Percentiles rank a stretch among this genome's conserved stretches.
These are phyloP conservation scores for Typhlichthys subterraneus DNA, from an alignment of 2,797 vertebrate species.

Conservation along the genomic window DNA sequence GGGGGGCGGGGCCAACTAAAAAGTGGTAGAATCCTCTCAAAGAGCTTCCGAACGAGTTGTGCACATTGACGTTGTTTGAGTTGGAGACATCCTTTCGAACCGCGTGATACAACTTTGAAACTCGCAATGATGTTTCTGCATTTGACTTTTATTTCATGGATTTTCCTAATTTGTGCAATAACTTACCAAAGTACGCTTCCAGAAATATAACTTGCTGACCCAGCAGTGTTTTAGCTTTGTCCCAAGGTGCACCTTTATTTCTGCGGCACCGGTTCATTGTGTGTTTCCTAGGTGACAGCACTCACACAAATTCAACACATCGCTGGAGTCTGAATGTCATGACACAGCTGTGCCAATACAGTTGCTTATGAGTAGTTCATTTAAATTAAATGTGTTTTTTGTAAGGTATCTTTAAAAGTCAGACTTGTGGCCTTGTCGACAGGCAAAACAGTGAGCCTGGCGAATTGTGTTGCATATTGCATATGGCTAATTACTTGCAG, in stretches of 20 bases:
- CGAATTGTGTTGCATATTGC: slow-evolving; percentile 30
- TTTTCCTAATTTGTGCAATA: slow-evolving; percentile 48
- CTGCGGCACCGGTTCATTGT: slow-evolving; percentile 36
- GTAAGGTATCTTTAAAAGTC: slow-evolving; percentile 8
- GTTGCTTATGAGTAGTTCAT: no score
- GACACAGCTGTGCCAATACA: background rate
- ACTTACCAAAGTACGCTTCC: slow-evolving; percentile 7
- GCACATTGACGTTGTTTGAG: no score
- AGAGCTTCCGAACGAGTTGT: slow-evolving; percentile 12
- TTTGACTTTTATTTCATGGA: slow-evolving; percentile 1
- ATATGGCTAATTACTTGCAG: slow-evolving; percentile 58
- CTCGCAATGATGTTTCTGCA: no score
- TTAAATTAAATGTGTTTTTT: no score
- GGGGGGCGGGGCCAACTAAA: slow-evolving; percentile 33
- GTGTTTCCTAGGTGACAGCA: slow-evolving; percentile 30
- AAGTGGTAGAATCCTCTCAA: slow-evolving; percentile 16
- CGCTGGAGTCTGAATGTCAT: background rate
- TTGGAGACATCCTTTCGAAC: no score
- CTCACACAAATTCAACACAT: slow-evolving; percentile 49
- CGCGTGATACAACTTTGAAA: no score
- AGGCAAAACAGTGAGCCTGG: slow-evolving; percentile 30
- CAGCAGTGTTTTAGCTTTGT: slow-evolving; percentile 35
- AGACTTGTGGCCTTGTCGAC: slow-evolving; percentile 21
- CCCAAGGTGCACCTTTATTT: slow-evolving; percentile 31
- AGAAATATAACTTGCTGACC: slow-evolving; percentile 25